Conservation (phyloP, 2,888 invertebrate genomes). For the Byasa hedistus region DNA sequence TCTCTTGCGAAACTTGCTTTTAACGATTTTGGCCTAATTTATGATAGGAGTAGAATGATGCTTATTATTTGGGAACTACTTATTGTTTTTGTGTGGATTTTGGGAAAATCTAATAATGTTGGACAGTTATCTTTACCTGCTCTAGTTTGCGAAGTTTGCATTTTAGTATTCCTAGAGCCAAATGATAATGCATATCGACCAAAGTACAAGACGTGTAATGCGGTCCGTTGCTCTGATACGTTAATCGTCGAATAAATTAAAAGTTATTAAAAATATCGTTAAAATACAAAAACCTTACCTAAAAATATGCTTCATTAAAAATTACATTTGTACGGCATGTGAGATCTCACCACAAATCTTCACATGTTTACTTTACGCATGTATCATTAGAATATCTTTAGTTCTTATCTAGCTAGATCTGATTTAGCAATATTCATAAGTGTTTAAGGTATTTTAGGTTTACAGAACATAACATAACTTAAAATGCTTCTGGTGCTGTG, state of each 20-base stretch:
- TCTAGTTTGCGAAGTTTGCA: not conserved
- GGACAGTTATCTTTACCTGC: slow-evolving; percentile 16
- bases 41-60: not conserved
- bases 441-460: too few relatives aligned
- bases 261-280: not conserved
- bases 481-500: too few relatives aligned
- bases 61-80: not conserved
- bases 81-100: not conserved
- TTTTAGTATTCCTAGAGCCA: not conserved
- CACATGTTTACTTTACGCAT: too few relatives aligned
- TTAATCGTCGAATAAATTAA: not conserved
- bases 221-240: too few relatives aligned
- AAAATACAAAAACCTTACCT: not conserved
- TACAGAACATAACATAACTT: too few relatives aligned
- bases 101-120: slow-evolving; percentile 4
- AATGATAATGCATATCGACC: not conserved
- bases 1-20: not conserved
- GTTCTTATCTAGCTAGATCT: too few relatives aligned
- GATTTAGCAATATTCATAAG: too few relatives aligned
- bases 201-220: not conserved
- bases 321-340: too few relatives aligned
- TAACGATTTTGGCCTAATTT: not conserved
- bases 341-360: too few relatives aligned
- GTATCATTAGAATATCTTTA: too few relatives aligned
- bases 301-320: too few relatives aligned